Evolutionary conservation across 2,113 vertebrate species (phyloP), one percentile per base, ranked within the genome.

Genomic region (Canis aureus): DNA sequence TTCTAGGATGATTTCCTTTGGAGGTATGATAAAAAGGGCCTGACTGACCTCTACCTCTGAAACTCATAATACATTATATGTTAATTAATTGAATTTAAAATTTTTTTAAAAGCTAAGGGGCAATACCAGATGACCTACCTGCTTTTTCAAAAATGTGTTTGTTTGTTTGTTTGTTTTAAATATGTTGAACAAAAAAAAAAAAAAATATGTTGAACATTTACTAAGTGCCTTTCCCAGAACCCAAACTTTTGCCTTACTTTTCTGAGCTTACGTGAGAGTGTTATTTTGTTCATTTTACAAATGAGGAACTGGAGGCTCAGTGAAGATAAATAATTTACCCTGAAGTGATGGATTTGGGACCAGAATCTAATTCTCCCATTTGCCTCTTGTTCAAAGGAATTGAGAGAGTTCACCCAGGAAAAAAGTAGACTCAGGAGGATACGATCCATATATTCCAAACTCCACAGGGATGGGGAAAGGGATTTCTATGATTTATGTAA

Each of bases 271-370:
- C 32, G 22, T 86, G 57, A 27, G n/a, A 82, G 60, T 57, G 43
- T 76, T 92, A 51, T 64, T 91, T 92, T 94, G 53, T 95, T 95
- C 35, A 59, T 92, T 95, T 94, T 87, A 80, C 51, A 84, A 67
- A 74, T 76, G 35, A 89, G 25, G 51, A 90, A 78, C 55, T 51
- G 6, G 51, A 93, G 62, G 9, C 57, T 76, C 55, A 13, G 16
- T 86, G 57, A 74, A 83, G 66, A 38, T 90, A 87, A 84, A 43
- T 95, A 59, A 84, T 27, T 90, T 97, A 16, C 35, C 59, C 67
- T 94, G 19, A 92, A 55, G 55, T 93, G 60, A 89, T 96, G 27
- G 8, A 83, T 91, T 95, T 97, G 53, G 35, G 79, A 60, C 59
- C 69, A 97, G 43, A 97, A 87, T 27, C 66, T 49, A 66, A 17